phyloP scores from a whole-genome alignment of 2,888 invertebrate genomes.

The Oeneis ivallda region DNA sequence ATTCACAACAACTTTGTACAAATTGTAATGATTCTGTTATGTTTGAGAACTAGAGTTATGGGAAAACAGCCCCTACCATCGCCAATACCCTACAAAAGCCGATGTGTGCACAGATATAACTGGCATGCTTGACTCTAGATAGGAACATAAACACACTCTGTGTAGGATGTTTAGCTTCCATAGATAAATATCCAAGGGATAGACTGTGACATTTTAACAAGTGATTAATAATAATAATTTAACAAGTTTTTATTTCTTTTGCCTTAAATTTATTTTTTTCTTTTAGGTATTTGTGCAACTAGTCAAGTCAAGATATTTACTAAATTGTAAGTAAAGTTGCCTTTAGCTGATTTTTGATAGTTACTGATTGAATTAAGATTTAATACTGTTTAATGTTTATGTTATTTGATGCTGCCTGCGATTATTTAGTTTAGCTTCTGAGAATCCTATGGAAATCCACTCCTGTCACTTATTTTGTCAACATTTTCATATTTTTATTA shows the following conservation, averaged over 20 bases:
- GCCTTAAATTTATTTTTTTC: neutral
- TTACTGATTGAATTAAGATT: too few relatives aligned
- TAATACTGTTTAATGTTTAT: too few relatives aligned
- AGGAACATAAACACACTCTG: slow-evolving; percentile 76
- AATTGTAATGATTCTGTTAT: too few relatives aligned
- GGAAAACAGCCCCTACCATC: neutral
- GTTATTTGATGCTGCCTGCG: too few relatives aligned
- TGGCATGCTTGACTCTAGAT: slow-evolving; percentile 75
- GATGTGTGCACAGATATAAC: slow-evolving; percentile 62
- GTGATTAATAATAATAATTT: neutral
- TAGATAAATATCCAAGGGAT: slow-evolving; percentile 49
- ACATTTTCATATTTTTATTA: too few relatives aligned
- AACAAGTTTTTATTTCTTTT: neutral
- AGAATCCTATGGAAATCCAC: too few relatives aligned
- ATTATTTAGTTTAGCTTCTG: too few relatives aligned
- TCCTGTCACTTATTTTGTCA: too few relatives aligned
- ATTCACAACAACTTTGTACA: too few relatives aligned
- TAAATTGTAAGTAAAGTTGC: too few relatives aligned
- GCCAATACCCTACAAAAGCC: slow-evolving; percentile 78
- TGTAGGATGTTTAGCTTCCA: slow-evolving; percentile 66
- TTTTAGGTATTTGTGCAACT: neutral
- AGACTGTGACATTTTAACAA: slow-evolving; percentile 29
- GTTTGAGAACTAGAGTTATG: too few relatives aligned
- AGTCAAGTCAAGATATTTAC: neutral
- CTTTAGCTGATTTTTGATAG: too few relatives aligned